Percentiles rank a stretch among this genome's conserved stretches.
Evolutionary conservation across 2,797 vertebrate genomes (phyloP).

Genomic region (Agapornis canus): DNA sequence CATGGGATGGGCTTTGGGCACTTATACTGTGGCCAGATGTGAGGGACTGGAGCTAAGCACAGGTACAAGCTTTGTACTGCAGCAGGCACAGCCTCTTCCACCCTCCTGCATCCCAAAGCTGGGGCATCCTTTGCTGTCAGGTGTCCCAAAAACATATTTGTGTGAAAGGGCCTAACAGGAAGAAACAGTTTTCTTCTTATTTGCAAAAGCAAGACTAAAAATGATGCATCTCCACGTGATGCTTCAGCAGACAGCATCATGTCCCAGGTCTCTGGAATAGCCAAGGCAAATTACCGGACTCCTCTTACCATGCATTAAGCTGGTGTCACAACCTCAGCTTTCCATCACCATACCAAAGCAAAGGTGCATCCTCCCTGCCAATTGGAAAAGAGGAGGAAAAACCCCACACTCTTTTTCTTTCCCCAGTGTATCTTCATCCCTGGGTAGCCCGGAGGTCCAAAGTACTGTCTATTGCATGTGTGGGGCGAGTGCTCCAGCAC

Average conservation of each 20-base stretch:
- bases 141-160: not conserved
- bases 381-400: rapidly evolving
- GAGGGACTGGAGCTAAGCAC: not conserved
- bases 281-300: not conserved
- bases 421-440: not conserved
- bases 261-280: not conserved
- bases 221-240: rapidly evolving
- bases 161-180: not conserved
- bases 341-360: not conserved
- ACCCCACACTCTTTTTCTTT: not conserved
- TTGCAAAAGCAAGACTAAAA: not conserved
- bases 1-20: not conserved
- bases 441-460: not conserved
- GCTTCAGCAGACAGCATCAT: rapidly evolving
- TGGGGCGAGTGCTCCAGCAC: not conserved
- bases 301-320: not conserved
- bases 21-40: rapidly evolving
- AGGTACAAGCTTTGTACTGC: not conserved
- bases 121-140: not conserved
- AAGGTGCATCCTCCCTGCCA: not conserved
- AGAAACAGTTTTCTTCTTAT: not conserved
- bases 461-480: not conserved
- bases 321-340: not conserved
- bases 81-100: not conserved
- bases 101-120: not conserved